Evolutionary conservation across 2,113 vertebrate genomes (phyloP).

Genomic region (Columba janthina): DNA sequence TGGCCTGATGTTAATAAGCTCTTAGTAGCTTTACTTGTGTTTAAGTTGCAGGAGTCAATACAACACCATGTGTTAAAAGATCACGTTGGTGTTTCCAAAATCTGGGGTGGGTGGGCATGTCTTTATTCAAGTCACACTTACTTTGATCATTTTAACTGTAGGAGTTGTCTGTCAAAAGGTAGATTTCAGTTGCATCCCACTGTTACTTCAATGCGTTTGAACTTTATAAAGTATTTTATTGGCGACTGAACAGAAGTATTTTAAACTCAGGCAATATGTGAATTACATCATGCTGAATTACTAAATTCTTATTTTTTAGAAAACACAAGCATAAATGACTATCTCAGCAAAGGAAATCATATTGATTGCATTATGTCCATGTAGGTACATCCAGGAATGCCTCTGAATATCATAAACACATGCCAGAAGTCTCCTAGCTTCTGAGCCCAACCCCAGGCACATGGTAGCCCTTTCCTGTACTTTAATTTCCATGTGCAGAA

Average conservation of each 20-base stretch:
- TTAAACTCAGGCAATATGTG: not conserved
- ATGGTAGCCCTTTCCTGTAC: rapidly evolving
- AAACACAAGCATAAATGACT: not conserved
- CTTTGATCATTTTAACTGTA: constrained; percentile 13
- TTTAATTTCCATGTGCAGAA: not conserved
- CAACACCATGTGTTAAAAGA: not conserved
- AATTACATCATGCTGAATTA: not conserved
- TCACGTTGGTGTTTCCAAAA: not conserved
- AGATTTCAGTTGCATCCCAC: not conserved
- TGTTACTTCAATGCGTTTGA: not conserved
- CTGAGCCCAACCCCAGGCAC: not conserved
- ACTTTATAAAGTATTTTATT: not conserved
- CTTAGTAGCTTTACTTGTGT: not conserved
- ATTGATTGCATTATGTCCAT: not conserved
- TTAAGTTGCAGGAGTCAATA: not conserved
- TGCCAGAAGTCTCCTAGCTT: not conserved
- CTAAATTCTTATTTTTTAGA: not conserved
- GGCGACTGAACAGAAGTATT: not conserved
- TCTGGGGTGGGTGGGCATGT: not conserved
- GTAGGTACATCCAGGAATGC: not conserved
- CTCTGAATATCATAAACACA: not conserved
- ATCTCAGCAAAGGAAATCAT: not conserved
- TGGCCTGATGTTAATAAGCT: not conserved
- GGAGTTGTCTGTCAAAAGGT: not conserved
- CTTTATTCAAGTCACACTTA: not conserved